Evolutionary conservation across 2,113 vertebrate species (phyloP).

Genomic region (Abramis brama): DNA sequence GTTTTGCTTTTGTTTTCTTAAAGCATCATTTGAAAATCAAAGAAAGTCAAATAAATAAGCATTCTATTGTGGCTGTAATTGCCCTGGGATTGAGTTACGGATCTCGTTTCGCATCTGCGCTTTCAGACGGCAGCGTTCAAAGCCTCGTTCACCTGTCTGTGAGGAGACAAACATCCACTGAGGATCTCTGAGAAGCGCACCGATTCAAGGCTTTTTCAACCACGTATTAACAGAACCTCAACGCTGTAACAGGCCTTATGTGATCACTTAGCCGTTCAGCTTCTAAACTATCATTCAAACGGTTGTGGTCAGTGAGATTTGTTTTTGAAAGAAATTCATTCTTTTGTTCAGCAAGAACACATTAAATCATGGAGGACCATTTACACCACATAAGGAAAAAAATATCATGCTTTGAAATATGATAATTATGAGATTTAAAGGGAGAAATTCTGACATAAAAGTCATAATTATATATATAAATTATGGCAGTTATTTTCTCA

Average conservation of each 20-base stretch:
- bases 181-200: slow-evolving; percentile 67
- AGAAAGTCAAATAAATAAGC: slow-evolving; percentile 67
- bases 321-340: neutral
- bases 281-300: neutral
- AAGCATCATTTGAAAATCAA: slow-evolving; percentile 75
- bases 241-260: neutral
- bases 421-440: neutral
- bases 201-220: neutral
- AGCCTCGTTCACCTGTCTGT: slow-evolving; percentile 77
- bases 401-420: neutral
- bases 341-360: no score
- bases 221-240: neutral
- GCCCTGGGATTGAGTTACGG: slow-evolving; percentile 76
- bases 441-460: neutral
- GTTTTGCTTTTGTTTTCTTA: slow-evolving; percentile 67
- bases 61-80: slow-evolving; percentile 80
- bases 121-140: slow-evolving; percentile 75
- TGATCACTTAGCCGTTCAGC: neutral
- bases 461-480: neutral
- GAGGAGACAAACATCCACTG: slow-evolving; percentile 74
- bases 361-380: no score
- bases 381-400: neutral
- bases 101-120: slow-evolving; percentile 77
- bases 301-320: no score
- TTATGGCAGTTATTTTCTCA: no score